Evolutionary conservation across 2,797 vertebrate species (phyloP), one percentile per base, ranked within the genome.

Genomic region (Streptopelia turtur): DNA sequence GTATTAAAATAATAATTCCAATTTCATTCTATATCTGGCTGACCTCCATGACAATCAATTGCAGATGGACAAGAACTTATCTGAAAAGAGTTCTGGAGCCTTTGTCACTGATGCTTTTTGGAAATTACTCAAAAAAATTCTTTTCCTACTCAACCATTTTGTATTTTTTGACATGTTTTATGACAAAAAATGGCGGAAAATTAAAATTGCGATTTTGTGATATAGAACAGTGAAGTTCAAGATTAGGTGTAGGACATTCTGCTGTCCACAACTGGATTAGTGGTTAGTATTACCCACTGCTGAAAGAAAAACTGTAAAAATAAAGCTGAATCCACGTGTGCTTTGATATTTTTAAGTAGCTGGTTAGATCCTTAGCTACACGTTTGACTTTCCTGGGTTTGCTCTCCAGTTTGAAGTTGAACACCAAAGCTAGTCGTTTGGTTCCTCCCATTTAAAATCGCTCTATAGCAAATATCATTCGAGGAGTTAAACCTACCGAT

Each of bases 401-500:
- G 69, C 55, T 83, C 21, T 17, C 33, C 21, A 30, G 21, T 59
- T 41, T 45, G 31, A 93, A 72, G 27, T 13, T 41, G 30, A 64
- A 13, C 21, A 3, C 0, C 5, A 65, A 17, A 13, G 22, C 14
- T 17, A 11, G 16, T 17, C 18, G 3, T 17, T 35, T 12, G 31
- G 15, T 18, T 7, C 23, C 24, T 60, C 27, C 55, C 39, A 8
- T 20, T 83, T 9, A 18, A 69, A 22, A 30, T 16, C 2, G 1
- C 12, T 10, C 12, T 1, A 35, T 1, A 35, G 60, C 3, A 30
- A 57, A 39, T 12, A 31, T 2, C 47, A 52, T 55, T 6, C 4
- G 61, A 60, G 35, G 52, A 56, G 7, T 10, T 5, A 11, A 71
- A 95, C 98, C 45, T 95, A 99, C 99, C 99, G 3, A 99, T 98